A percentile compares a stretch with the other conserved stretches of the same genome.
Conservation (phyloP, 2,888 invertebrate genomes). For the Perdita meconis region DNA sequence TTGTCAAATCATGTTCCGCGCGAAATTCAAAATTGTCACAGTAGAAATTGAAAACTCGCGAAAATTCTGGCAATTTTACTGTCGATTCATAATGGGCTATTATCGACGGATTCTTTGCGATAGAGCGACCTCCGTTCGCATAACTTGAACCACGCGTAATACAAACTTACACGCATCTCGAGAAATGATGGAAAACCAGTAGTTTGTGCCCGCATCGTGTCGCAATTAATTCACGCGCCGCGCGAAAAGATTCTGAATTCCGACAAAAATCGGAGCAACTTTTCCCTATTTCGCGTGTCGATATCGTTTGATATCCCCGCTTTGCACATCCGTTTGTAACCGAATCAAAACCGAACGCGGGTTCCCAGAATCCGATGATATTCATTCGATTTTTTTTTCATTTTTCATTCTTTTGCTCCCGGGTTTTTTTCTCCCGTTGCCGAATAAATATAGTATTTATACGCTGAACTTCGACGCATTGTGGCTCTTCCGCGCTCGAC, state of each 20-base stretch:
- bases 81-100: constrained; percentile 15
- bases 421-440: too few relatives aligned
- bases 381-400: too few relatives aligned
- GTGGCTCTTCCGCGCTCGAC: constrained; percentile 14
- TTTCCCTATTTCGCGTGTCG: not conserved
- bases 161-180: too few relatives aligned
- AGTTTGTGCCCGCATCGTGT: too few relatives aligned
- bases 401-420: too few relatives aligned
- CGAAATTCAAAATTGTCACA: not conserved
- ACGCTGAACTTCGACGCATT: too few relatives aligned
- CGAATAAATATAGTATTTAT: too few relatives aligned
- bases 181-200: constrained; percentile 31
- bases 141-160: too few relatives aligned
- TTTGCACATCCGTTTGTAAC: too few relatives aligned
- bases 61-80: not conserved
- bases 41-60: not conserved
- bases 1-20: too few relatives aligned
- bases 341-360: too few relatives aligned
- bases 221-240: constrained; percentile 14
- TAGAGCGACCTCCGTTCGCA: not conserved
- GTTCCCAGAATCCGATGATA: too few relatives aligned
- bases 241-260: not conserved
- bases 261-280: not conserved
- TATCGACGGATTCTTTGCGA: constrained; percentile 14
- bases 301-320: not conserved